These are phyloP conservation scores for Palythoa heliodiscus DNA, from an alignment of 92 coral and sea anemone genomes.

Conservation along the genomic window DNA sequence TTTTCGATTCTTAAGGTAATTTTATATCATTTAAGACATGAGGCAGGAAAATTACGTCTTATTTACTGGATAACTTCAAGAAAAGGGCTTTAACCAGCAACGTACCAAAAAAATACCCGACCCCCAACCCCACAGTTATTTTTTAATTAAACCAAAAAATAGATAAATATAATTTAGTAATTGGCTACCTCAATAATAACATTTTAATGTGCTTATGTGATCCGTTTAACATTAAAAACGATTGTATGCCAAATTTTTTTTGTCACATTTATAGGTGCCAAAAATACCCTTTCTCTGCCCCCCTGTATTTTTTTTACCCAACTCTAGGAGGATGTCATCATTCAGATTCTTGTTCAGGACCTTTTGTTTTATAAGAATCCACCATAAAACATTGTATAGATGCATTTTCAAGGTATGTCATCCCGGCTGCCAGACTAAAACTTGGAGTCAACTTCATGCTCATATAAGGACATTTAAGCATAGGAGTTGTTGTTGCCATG, in stretches of 20 bases:
- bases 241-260: background rate
- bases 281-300: background rate
- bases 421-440: background rate
- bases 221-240: background rate
- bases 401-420: slow-evolving; percentile 20
- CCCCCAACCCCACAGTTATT: background rate
- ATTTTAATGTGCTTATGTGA: no score
- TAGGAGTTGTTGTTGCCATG: no score
- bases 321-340: slow-evolving; percentile 28
- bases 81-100: slow-evolving; percentile 20
- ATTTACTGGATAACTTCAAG: slow-evolving; percentile 23
- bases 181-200: background rate
- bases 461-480: no score
- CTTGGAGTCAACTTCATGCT: no score
- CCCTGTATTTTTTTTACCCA: slow-evolving; percentile 19
- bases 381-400: slow-evolving; percentile 27
- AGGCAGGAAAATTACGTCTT: slow-evolving; percentile 12
- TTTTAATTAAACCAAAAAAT: background rate
- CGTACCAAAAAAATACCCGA: background rate
- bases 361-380: slow-evolving; percentile 25
- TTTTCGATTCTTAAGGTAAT: slow-evolving; percentile 15
- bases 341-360: slow-evolving; percentile 25
- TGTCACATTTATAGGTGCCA: no score
- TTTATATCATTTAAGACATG: slow-evolving; percentile 14
- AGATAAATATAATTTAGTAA: background rate